Percentiles rank a stretch among this genome's conserved stretches.
These are phyloP conservation scores for Engraulis encrasicolus DNA, from an alignment of 2,113 vertebrate species.

Conservation along the genomic window DNA sequence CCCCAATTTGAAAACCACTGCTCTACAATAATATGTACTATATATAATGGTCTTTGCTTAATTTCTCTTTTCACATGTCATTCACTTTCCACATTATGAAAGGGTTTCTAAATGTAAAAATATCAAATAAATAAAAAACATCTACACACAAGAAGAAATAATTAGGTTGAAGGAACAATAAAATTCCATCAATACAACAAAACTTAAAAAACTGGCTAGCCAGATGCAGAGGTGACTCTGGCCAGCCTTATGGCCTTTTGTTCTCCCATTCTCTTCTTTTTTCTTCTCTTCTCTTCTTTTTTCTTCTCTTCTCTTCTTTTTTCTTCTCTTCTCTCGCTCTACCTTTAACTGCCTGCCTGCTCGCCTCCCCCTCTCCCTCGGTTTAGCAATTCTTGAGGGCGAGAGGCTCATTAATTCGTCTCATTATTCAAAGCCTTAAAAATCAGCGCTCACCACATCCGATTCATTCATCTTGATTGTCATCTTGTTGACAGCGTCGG, in stretches of 20 bases:
- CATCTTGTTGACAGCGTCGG: slow-evolving; percentile 99
- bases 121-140: no score
- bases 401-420: slow-evolving; percentile 86
- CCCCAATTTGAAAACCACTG: no score
- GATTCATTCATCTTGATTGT: slow-evolving; percentile 99
- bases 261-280: neutral
- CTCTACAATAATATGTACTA: no score
- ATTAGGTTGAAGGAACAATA: neutral
- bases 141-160: no score
- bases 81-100: no score
- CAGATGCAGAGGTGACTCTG: neutral
- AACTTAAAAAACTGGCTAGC: neutral
- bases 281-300: neutral
- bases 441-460: slow-evolving; percentile 95
- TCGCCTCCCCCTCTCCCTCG: slow-evolving; percentile 41
- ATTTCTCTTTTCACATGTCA: no score
- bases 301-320: neutral
- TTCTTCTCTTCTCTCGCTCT: neutral
- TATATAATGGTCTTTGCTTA: slow-evolving; percentile 55
- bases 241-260: neutral
- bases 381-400: slow-evolving; percentile 79
- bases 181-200: neutral
- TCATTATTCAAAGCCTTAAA: slow-evolving; percentile 88
- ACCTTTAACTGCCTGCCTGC: neutral
- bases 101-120: no score